Conservation (phyloP, 2,888 invertebrate species). For the Scotopteryx bipunctaria region DNA sequence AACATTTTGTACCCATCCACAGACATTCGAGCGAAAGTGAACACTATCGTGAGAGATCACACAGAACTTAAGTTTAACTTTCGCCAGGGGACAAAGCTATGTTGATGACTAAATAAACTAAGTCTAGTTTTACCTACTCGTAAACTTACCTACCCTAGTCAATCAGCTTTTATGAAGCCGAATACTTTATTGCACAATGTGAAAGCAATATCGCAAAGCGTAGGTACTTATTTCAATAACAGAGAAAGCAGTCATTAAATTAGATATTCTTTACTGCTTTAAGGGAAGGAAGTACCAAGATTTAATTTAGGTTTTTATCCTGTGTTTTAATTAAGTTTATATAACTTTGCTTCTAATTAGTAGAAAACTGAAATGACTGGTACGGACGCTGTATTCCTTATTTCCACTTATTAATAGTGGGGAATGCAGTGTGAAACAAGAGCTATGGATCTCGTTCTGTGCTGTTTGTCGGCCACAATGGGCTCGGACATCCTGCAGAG, state of each 20-base stretch:
- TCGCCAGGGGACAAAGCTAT: constrained; percentile 26
- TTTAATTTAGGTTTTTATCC: constrained; percentile 1
- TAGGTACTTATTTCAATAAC: constrained; percentile 22
- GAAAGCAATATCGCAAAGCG: constrained; percentile 21
- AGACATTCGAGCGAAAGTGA: constrained; percentile 32
- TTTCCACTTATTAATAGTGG: constrained; percentile 21
- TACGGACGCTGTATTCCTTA: constrained; percentile 3
- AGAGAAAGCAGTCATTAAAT: constrained; percentile 18
- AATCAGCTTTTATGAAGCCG: background rate
- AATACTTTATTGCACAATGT: constrained; percentile 14
- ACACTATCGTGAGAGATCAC: constrained; percentile 35
- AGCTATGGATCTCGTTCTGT: constrained; percentile 76
- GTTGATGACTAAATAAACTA: constrained; percentile 28
- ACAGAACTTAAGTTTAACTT: constrained; percentile 30
- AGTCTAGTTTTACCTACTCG: background rate
- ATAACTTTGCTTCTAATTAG: background rate
- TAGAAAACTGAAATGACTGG: constrained; percentile 1
- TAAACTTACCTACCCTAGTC: background rate
- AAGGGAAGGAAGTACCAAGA: constrained; percentile 8
- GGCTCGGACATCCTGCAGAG: constrained; percentile 77
- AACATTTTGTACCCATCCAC: constrained; percentile 23
- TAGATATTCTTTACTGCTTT: constrained; percentile 17
- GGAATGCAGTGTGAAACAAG: constrained; percentile 55
- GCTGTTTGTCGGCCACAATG: constrained; percentile 78
- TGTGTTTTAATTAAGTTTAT: background rate